Evolutionary conservation across 1,140 invertebrate genomes (phyloP).

Genomic region (Laodelphax striatellus): DNA sequence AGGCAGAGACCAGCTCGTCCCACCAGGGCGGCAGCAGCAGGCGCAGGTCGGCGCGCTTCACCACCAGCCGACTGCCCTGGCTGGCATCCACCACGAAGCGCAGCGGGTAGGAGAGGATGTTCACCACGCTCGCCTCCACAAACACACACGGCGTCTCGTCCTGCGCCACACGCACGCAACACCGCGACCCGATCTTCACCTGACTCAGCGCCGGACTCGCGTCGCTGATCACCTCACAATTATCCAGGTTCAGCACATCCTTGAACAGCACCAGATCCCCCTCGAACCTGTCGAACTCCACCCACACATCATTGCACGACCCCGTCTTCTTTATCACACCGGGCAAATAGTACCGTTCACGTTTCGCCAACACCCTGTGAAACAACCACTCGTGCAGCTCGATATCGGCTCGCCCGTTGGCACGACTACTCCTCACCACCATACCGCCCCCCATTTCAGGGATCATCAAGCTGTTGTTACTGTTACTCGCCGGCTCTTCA

Average conservation of each 20-base stretch:
- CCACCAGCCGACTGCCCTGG: constrained; percentile 38
- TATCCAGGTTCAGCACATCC: constrained; percentile 41
- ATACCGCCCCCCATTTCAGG: background rate
- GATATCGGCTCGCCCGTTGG: constrained; percentile 33
- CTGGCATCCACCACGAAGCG: constrained; percentile 57
- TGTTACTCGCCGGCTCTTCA: background rate
- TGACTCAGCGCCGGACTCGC: constrained; percentile 76
- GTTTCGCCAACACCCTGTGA: constrained; percentile 79
- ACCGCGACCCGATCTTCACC: constrained; percentile 49
- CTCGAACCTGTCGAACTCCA: constrained; percentile 57
- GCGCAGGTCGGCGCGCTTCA: constrained; percentile 78
- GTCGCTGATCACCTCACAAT: constrained; percentile 84
- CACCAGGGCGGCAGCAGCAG: constrained; percentile 87
- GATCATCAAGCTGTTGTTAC: background rate
- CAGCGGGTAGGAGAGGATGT: constrained; percentile 55
- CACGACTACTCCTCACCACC: background rate
- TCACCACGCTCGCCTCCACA: constrained; percentile 70
- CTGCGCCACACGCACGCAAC: constrained; percentile 43
- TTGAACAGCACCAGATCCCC: constrained; percentile 44
- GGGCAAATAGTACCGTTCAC: constrained; percentile 67
- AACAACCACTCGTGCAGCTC: constrained; percentile 85
- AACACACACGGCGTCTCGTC: constrained; percentile 39
- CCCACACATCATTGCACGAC: constrained; percentile 47
- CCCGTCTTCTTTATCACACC: constrained; percentile 54
- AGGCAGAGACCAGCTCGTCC: constrained; percentile 68